phyloP scores from a whole-genome alignment of 2,888 invertebrate species.

The Lymantria monacha region DNA sequence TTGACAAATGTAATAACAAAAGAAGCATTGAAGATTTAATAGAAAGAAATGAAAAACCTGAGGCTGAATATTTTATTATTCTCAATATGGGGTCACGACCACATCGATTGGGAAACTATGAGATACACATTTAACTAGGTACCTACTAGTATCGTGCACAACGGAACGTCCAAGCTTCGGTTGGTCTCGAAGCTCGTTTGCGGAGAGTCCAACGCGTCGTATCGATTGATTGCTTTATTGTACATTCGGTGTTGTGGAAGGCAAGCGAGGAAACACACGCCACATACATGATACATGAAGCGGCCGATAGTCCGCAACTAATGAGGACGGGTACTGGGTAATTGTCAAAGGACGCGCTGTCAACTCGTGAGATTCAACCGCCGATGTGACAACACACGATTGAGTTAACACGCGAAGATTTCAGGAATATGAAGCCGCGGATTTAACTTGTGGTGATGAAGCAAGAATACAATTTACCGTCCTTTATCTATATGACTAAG shows the following conservation, averaged over 20 bases:
- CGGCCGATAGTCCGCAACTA: conserved; percentile 61
- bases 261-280: conserved; percentile 53
- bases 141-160: conserved; percentile 33
- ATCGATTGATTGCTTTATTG: conserved; percentile 80
- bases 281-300: conserved; percentile 78
- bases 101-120: no score
- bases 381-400: conserved; percentile 44
- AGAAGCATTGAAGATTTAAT: no score
- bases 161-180: conserved; percentile 25
- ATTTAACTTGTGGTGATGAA: no score
- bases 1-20: no score
- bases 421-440: conserved; percentile 49
- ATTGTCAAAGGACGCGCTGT: conserved; percentile 60
- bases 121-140: not conserved
- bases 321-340: conserved; percentile 69
- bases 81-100: no score
- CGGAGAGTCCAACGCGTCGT: conserved; percentile 42
- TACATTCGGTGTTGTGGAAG: conserved; percentile 50
- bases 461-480: no score
- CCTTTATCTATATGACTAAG: no score
- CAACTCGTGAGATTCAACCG: conserved; percentile 47
- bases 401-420: conserved; percentile 60
- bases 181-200: conserved; percentile 54
- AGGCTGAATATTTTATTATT: no score
- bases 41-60: no score